A percentile compares a stretch with the other conserved stretches of the same genome.
These are phyloP conservation scores for Calvadosia cruxmelitensis DNA, from an alignment of 30 jellyfish, hydroid and myxozoan genomes.

Conservation along the genomic window DNA sequence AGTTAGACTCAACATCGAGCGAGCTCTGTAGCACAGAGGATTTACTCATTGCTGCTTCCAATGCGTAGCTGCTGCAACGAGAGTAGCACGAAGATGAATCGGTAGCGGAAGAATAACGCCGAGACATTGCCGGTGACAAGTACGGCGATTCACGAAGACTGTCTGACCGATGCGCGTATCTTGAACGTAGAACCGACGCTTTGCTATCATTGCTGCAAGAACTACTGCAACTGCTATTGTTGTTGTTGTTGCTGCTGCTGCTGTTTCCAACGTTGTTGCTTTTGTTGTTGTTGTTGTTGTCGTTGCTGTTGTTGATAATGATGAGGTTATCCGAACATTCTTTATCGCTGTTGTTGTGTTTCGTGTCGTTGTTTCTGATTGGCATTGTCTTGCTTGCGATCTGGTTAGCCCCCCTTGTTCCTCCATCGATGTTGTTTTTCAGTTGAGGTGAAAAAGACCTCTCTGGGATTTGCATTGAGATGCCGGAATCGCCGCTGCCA, in stretches of 20 bases:
- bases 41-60: too few species aligned
- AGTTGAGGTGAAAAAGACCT: too few species aligned
- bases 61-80: neutral
- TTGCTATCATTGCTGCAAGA: neutral
- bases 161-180: neutral
- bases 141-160: neutral
- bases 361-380: too few species aligned
- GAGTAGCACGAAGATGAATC: neutral
- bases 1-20: neutral
- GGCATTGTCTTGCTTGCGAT: too few species aligned
- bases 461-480: constrained; percentile 4
- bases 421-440: too few species aligned
- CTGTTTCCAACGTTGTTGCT: too few species aligned
- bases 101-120: neutral
- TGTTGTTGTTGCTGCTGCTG: neutral
- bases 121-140: neutral
- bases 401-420: neutral
- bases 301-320: neutral
- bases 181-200: neutral
- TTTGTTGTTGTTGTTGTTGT: neutral
- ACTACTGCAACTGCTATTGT: too few species aligned
- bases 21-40: neutral
- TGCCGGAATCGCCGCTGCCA: constrained; percentile 43
- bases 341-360: neutral
- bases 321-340: neutral